Conservation (phyloP, 2,888 invertebrate genomes). For the Vandiemenella viatica region DNA sequence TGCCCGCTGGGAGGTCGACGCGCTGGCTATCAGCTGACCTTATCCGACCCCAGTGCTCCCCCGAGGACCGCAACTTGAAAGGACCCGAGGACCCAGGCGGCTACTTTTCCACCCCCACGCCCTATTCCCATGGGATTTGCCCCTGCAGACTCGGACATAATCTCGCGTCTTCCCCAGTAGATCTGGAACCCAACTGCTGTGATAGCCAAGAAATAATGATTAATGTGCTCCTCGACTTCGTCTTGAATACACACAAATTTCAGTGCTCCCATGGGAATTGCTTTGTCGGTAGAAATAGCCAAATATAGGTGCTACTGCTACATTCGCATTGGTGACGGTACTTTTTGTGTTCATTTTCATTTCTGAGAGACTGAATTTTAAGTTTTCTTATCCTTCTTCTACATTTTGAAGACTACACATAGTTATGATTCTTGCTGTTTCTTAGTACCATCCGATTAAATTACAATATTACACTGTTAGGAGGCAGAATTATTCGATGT, state of each 20-base stretch:
- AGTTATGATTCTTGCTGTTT: no score
- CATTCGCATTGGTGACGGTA: no score
- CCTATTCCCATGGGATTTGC: constrained; percentile 16
- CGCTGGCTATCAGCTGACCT: constrained; percentile 24
- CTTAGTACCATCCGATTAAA: no score
- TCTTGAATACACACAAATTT: background rate
- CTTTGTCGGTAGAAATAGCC: constrained; percentile 14
- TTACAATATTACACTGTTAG: no score
- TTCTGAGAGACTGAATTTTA: no score
- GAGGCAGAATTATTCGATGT: no score
- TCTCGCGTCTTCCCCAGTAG: constrained; percentile 20
- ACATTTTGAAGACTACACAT: no score
- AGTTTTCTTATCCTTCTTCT: no score
- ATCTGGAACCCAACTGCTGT: background rate
- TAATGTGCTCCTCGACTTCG: no score
- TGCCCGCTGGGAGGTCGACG: background rate
- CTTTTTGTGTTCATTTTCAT: no score
- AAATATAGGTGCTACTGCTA: no score
- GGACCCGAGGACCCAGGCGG: constrained; percentile 15
- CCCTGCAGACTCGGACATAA: constrained; percentile 11
- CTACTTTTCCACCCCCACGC: constrained; percentile 1
- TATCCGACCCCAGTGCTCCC: constrained; percentile 14
- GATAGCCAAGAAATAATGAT: background rate
- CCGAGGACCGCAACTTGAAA: constrained; percentile 12
- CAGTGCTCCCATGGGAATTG: constrained; percentile 17